phyloP scores from a whole-genome alignment of 2,888 invertebrate genomes.

The Agonopterix heracliana region DNA sequence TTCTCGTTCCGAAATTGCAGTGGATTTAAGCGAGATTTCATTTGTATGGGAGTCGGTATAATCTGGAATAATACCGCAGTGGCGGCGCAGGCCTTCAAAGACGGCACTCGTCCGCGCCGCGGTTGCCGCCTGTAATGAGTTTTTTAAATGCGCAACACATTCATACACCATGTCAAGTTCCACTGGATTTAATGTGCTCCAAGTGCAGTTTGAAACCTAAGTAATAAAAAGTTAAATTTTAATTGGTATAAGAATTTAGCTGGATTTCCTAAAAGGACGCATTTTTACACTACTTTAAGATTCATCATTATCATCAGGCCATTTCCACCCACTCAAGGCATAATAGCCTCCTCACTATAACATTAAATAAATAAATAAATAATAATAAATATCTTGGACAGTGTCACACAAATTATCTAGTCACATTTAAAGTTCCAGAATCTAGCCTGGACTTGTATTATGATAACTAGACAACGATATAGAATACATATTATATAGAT shows the following conservation, averaged over 20 bases:
- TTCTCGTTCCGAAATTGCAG: constrained; percentile 72
- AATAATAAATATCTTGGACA: no score
- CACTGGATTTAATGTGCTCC: constrained; percentile 51
- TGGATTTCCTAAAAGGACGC: no score
- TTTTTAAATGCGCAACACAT: constrained; percentile 70
- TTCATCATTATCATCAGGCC: no score
- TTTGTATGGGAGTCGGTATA: constrained; percentile 73
- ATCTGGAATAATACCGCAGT: constrained; percentile 73
- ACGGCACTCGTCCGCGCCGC: constrained; percentile 69
- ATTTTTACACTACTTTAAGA: no score
- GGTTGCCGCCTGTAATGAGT: constrained; percentile 72
- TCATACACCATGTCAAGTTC: constrained; percentile 54
- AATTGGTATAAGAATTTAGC: no score
- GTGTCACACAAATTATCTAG: no score
- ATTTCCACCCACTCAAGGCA: no score
- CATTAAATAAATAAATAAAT: no score
- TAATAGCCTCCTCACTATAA: background rate
- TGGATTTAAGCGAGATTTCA: constrained; percentile 75
- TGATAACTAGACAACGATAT: no score
- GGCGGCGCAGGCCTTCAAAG: constrained; percentile 70
- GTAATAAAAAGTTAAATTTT: background rate
- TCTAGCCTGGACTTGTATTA: no score
- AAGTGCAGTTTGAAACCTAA: constrained; percentile 36
- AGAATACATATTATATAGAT: no score
- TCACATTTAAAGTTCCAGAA: no score